phyloP scores from a whole-genome alignment of 2,113 vertebrate species.

The Tichodroma muraria region DNA sequence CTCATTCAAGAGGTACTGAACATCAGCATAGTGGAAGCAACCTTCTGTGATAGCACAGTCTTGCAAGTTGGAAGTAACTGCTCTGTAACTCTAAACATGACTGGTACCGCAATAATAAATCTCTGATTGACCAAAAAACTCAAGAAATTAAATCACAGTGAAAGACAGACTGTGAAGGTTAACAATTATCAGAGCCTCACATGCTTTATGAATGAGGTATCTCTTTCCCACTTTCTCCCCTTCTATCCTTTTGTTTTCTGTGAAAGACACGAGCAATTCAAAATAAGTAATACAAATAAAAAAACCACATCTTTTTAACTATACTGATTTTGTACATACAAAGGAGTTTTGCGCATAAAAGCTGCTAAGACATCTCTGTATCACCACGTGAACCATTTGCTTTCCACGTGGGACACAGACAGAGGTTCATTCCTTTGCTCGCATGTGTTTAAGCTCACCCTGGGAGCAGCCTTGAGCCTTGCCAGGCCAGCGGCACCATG shows the following conservation, averaged over 20 bases:
- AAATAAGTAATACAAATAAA: not conserved
- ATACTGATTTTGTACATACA: not conserved
- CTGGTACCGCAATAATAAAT: not conserved
- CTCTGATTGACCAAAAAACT: not conserved
- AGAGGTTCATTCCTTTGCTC: not conserved
- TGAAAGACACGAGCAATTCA: not conserved
- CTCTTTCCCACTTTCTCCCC: not conserved
- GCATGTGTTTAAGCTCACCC: rapidly evolving
- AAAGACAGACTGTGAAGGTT: not conserved
- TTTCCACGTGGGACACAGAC: not conserved
- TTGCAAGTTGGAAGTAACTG: not conserved
- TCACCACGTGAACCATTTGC: not conserved
- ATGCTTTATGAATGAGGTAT: not conserved
- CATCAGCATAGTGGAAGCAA: not conserved
- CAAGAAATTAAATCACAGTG: not conserved
- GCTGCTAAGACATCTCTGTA: not conserved
- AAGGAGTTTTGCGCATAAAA: not conserved
- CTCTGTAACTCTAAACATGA: not conserved
- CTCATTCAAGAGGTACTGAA: not conserved
- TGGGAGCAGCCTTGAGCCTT: not conserved
- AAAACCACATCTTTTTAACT: not conserved
- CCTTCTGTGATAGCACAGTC: not conserved
- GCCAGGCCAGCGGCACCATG: not conserved
- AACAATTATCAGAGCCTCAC: not conserved
- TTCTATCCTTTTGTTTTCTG: not conserved